Evolutionary conservation across 2,888 invertebrate genomes (phyloP), one percentile per base, ranked within the genome.

Genomic region (Psylliodes chrysocephalus): DNA sequence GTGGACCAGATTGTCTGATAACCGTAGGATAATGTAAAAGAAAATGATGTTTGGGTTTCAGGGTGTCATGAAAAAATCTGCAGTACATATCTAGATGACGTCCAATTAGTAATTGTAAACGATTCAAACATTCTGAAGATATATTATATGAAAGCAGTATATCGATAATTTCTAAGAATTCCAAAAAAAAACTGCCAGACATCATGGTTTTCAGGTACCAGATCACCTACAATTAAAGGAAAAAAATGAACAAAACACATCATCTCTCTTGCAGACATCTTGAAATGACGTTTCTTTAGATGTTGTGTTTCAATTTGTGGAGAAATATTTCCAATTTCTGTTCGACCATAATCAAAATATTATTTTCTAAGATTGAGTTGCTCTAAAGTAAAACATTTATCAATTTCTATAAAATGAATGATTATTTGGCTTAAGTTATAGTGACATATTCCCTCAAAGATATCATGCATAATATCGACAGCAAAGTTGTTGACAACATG

Each of bases 391-490:
- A 38, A 38, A 6, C 3, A 8, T 38, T 38, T 38, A 12, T n/a
- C 3, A 38, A 5, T 5, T 6, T 6, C 3, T 6, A 38, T 38
- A 5, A 38, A 38, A 12, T 2, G 3, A 38, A 6, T 4, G 4
- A 38, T 6, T n/a, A 38, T 5, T 6, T 38, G 3, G 3, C 4
- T 25, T 25, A 25, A 25, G 7, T 25, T n/a, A n/a, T 38, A 38
- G 5, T 5, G 3, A 8, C 38, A 38, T 4, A 38, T n/a, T 4
- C 38, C 38, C 10, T 38, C 38, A 38, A 38, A 38, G 3, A 38
- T 38, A 38, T 38, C 38, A 38, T 38, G 38, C 38, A 38, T 38
- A 5, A 38, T 38, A 38, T 38, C 38, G 10, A n/a, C n/a, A 38
- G 3, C 10, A 14, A 38, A 38, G 10, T 38, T 38, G 5, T 2